These are phyloP conservation scores for Cephalopholis sonnerati DNA, from an alignment of 2,113 vertebrate genomes.

Conservation along the genomic window DNA sequence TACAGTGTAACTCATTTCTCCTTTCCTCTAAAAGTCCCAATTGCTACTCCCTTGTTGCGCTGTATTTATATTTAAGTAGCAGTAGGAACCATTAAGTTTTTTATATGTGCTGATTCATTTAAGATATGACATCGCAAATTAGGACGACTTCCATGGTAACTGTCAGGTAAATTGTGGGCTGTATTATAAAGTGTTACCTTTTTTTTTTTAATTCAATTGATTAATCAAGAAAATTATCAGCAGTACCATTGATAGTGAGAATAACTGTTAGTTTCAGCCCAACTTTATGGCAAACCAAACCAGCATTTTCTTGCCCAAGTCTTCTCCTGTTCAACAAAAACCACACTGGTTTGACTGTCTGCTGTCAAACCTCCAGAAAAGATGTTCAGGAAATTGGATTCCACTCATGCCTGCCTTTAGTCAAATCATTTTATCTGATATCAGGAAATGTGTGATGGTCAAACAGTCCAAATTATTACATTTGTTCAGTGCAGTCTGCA, in stretches of 20 bases:
- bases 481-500: conserved; percentile 18
- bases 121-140: too few species aligned
- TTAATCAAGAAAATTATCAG: not conserved
- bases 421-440: conserved; percentile 28
- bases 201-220: not conserved
- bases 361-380: not conserved
- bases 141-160: too few species aligned
- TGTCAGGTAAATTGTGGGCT: too few species aligned
- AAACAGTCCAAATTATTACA: conserved; percentile 47
- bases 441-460: conserved; percentile 36
- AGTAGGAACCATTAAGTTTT: too few species aligned
- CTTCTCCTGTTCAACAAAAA: not conserved
- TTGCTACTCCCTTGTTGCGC: too few species aligned
- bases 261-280: not conserved
- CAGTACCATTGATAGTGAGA: not conserved
- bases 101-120: too few species aligned
- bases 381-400: conserved; percentile 3
- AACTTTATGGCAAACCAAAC: not conserved
- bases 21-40: too few species aligned
- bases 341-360: not conserved
- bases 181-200: too few species aligned
- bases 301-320: not conserved
- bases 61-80: too few species aligned
- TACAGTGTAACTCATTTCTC: too few species aligned
- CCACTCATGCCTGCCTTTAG: conserved; percentile 25